phyloP scores from a whole-genome alignment of 2,113 vertebrate species.

The Vulpes vulpes region DNA sequence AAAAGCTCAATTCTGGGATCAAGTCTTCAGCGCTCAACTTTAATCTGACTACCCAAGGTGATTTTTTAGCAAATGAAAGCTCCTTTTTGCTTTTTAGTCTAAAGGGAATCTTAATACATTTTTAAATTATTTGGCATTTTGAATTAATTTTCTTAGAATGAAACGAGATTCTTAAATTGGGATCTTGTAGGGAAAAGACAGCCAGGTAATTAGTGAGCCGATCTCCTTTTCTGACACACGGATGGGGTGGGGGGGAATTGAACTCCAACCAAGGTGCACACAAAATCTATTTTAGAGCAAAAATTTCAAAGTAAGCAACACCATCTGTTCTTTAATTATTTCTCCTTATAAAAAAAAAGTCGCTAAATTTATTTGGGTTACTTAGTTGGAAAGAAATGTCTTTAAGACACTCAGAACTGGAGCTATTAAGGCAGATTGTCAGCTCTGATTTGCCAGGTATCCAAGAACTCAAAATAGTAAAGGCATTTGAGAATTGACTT shows the following conservation, averaged over 20 bases:
- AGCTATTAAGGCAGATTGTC: slow-evolving; percentile 55
- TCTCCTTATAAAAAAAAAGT: slow-evolving; percentile 75
- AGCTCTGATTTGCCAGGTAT: slow-evolving; percentile 38
- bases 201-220: slow-evolving; percentile 87
- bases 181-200: slow-evolving; percentile 87
- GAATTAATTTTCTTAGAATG: slow-evolving; percentile 86
- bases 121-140: slow-evolving; percentile 84
- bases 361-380: slow-evolving; percentile 81
- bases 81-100: slow-evolving; percentile 79
- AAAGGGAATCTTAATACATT: slow-evolving; percentile 80
- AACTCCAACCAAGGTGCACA: slow-evolving; percentile 78
- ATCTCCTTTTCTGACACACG: slow-evolving; percentile 80
- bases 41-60: slow-evolving; percentile 77
- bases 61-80: slow-evolving; percentile 81
- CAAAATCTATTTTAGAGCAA: slow-evolving; percentile 81
- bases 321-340: slow-evolving; percentile 84
- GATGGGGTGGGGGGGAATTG: slow-evolving; percentile 18
- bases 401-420: slow-evolving; percentile 60
- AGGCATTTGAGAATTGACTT: background rate
- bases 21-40: slow-evolving; percentile 80
- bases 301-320: slow-evolving; percentile 83
- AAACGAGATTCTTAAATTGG: slow-evolving; percentile 87
- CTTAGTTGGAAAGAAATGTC: slow-evolving; percentile 72
- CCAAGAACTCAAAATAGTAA: slow-evolving; percentile 56
- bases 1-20: slow-evolving; percentile 78